Base-by-base conservation (phyloP, 2,888 invertebrate genomes). In the Ctena decussata region DNA sequence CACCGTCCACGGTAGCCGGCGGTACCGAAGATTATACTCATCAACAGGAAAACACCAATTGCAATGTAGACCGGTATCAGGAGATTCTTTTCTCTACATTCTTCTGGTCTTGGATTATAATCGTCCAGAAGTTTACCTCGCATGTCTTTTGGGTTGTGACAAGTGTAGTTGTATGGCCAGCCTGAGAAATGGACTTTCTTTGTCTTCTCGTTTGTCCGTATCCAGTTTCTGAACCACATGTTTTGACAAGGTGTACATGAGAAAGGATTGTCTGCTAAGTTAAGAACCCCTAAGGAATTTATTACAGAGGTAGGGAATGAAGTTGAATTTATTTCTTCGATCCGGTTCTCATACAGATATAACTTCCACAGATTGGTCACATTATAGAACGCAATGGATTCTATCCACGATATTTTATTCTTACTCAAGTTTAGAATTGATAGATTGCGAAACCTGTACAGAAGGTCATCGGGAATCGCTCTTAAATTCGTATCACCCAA, bases 221-320 rank as follows among this genome's bases (percentile, higher is more conserved):
- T 49, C 81, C 75, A 76, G 35, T 69, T 57, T 57, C 81, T 44
- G 49, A 81, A 81, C 76, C 76, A 76, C 18, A 81, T 69, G n/a
- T 74, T 70, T 2, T 70, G 60, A 76, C 81, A 81, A 5, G 5
- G 27, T 12, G 65, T 57, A 39, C 81, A 81, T 6, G 27, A 30
- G 39, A 81, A 76, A n/a, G 75, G 74, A 44, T 81, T 81, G 30
- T 70, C 30, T 21, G 46, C 70, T 37, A 81, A 37, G 37, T 70
- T 53, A 6, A 81, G n/a, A 0, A 5, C 53, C 39, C 15, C 15
- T 6, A 81, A 37, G 12, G 76, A 76, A 35, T 69, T 21, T 11
- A 15, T 35, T 5, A 81, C 27, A 0, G n/a, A 24, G n/a, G 27
- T 3, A 0, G 81, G 81, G 18, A 81, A 81, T 0, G 75, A 49